Evolutionary conservation across 1,140 invertebrate species (phyloP), one percentile per base, ranked within the genome.

Genomic region (Hyles euphorbiae): DNA sequence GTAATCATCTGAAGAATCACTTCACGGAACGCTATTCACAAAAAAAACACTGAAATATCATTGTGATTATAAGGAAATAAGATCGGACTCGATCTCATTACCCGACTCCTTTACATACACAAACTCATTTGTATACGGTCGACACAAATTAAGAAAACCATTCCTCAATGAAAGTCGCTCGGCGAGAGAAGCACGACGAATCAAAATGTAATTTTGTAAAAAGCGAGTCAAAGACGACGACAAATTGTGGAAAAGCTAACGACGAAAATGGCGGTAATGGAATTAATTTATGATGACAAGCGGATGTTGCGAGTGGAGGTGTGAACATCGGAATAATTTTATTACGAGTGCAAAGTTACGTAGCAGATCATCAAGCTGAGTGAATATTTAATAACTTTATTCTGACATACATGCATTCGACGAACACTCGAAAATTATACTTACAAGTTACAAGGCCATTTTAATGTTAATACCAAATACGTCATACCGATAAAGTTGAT

Each of bases 121-220:
- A 5, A 11, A 60, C 57, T 60, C 51, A 53, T 62, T 64, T 66
- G 49, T 47, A 50, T 63, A 68, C 51, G 58, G 64, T 63, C 56
- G 59, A 58, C 51, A 48, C 56, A 72, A 72, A 78, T 74, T 72
- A 73, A 60, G 64, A 59, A 56, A 50, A 51, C 64, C 63, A 73
- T 70, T 68, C 67, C 56, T 68, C 67, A 58, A 53, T 60, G 47
- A 48, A 62, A 58, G 66, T 59, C 59, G 55, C 56, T 64, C 59
- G 22, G 44, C 51, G n/a, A 33, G 56, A 32, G 53, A 48, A 49
- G 54, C 53, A 47, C 36, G 57, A 43, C 43, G 61, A 68, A 69
- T 69, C 68, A 70, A 73, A 73, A 69, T 67, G 60, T 67, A 71
- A 76, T 76, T 73, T 67, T 40, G 61, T 69, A 69, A 76, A 67